A percentile compares a stretch with the other conserved stretches of the same genome.
These are phyloP conservation scores for Luscinia megarhynchos DNA, from an alignment of 2,797 vertebrate species.

Conservation along the genomic window DNA sequence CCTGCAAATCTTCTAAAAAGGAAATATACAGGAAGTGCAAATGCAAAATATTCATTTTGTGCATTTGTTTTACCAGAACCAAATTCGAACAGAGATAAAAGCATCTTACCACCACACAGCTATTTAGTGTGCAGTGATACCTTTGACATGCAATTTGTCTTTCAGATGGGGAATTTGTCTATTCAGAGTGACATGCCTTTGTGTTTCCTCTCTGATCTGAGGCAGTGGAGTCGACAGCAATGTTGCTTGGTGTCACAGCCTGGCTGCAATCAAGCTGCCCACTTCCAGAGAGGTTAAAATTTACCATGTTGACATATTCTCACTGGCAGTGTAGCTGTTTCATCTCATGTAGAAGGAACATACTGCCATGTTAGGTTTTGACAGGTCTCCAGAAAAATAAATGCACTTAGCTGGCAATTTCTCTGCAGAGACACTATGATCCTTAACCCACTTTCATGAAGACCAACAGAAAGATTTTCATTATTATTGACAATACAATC, in stretches of 20 bases:
- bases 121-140: conserved; percentile 9
- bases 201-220: conserved; percentile 35
- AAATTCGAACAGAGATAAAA: conserved; percentile 24
- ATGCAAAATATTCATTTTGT: not conserved
- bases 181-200: conserved; percentile 34
- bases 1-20: not conserved
- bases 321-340: conserved; percentile 26
- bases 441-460: conserved; percentile 41
- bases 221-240: not conserved
- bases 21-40: not conserved
- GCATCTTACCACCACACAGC: not conserved
- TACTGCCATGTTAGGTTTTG: conserved; percentile 3
- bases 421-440: not conserved
- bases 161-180: conserved; percentile 18
- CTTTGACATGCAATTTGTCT: conserved; percentile 50
- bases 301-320: conserved; percentile 36
- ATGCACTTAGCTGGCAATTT: conserved; percentile 30
- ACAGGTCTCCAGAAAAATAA: conserved; percentile 27
- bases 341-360: conserved; percentile 22
- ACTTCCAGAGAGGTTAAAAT: conserved; percentile 3
- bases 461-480: conserved; percentile 43
- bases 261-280: conserved; percentile 38
- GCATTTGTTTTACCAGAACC: conserved; percentile 10
- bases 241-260: conserved; percentile 12
- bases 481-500: conserved; percentile 38